These are phyloP conservation scores for Sclerurus mexicanus DNA, from an alignment of 2,113 vertebrate genomes.

Conservation along the genomic window DNA sequence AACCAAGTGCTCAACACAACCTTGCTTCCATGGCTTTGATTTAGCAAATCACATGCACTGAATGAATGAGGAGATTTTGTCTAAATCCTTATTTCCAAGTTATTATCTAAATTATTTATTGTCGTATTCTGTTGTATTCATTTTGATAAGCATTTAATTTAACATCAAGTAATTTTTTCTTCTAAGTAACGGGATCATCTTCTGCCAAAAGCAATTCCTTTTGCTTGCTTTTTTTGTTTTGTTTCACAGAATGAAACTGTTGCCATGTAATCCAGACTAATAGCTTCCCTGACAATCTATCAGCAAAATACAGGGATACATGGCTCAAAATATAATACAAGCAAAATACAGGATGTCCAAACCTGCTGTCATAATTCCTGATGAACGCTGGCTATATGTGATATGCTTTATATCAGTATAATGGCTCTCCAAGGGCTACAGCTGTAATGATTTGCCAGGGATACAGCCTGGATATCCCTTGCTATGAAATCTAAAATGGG, in stretches of 20 bases:
- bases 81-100: neutral
- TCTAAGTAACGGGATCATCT: neutral
- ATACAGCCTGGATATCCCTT: neutral
- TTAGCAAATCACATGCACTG: neutral
- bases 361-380: neutral
- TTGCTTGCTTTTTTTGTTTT: neutral
- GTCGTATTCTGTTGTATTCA: neutral
- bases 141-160: slow-evolving; percentile 1
- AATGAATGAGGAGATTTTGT: neutral
- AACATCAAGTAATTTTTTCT: neutral
- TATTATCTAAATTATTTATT: neutral
- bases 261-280: neutral
- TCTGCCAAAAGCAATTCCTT: neutral
- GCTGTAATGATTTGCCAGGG: neutral
- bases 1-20: neutral
- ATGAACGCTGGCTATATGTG: neutral
- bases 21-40: neutral
- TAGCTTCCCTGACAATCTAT: neutral
- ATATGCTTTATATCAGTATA: neutral
- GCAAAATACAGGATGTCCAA: neutral
- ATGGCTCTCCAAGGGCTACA: neutral
- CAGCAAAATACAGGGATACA: neutral
- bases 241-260: neutral
- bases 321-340: neutral
- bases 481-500: neutral